Evolutionary conservation across 2,113 vertebrate species (phyloP), one percentile per base, ranked within the genome.

Genomic region (Xyrauchen texanus): DNA sequence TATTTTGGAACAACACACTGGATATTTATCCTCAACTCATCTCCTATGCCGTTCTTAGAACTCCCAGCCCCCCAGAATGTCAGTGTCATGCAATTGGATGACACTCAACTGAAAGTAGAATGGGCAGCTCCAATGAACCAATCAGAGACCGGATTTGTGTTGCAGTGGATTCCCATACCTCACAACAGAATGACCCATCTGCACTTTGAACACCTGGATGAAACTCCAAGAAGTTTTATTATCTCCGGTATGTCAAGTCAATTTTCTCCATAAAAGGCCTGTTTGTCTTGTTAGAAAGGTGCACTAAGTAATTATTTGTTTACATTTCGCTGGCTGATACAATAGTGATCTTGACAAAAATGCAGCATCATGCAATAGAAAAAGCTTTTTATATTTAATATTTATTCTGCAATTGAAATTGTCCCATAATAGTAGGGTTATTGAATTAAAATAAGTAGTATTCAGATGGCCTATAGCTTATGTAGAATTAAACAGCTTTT

Each of bases 161-260:
- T 93, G 11, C 90, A 93, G 73, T 94, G 92, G 92, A 85, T 81
- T 57, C 63, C 81, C 2, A 55, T 87, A 68, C 68, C 76, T 45
- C 5, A 85, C 53, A 21, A 45, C 62, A 79, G 9, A 16, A 68
- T 60, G 13, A 49, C 7, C 52, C 0, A 7, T 65, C 49, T 85
- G 0, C 10, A 83, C 78, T 92, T 91, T 91, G 78, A 87, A 21
- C 70, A 12, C 0, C 7, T 91, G 13, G 87, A 85, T 8, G 16
- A 51, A 1, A 85, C 83, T 34, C 8, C 42, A 9, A 81, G 60
- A n/a, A 34, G 57, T 0, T 69, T 86, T 12, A 63, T 87, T 16
- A 84, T 92, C 63, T 86, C 89, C 65, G 86, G 85, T 87, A 21
- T 65, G 47, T 53, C 9, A 46, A 42, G 16, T 10, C 4, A 2